A percentile compares a stretch with the other conserved stretches of the same genome.
Conservation (phyloP, 2,888 invertebrate genomes). For the Chouioia cunea region DNA sequence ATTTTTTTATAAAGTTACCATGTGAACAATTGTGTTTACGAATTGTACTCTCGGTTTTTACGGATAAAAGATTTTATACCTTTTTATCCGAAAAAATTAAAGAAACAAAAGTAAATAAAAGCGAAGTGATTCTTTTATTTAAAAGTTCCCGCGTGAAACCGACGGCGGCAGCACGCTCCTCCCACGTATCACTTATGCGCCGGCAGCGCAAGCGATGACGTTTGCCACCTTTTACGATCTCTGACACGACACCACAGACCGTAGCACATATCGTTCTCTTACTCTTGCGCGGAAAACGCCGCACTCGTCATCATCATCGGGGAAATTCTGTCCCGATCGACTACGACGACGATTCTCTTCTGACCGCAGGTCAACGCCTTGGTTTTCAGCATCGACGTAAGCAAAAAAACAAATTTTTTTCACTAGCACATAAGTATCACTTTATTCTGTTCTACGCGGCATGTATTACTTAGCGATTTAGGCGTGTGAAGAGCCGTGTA, state of each 20-base stretch:
- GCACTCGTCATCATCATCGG: background rate
- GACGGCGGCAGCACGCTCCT: background rate
- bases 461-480: no score
- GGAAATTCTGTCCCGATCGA: background rate
- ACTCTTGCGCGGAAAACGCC: background rate
- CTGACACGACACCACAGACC: constrained; percentile 24
- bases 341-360: background rate
- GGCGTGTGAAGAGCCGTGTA: no score
- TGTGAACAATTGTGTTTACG: no score
- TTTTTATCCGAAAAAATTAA: constrained; percentile 1
- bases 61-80: constrained; percentile 3
- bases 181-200: background rate
- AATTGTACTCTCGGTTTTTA: no score
- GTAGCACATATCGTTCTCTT: background rate
- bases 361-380: constrained; percentile 2
- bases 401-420: background rate
- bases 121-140: no score
- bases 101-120: background rate
- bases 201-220: constrained; percentile 26
- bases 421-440: no score
- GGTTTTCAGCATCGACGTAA: constrained; percentile 7
- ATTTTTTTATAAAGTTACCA: no score
- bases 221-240: constrained; percentile 38
- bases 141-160: background rate
- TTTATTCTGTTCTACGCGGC: no score